Percentiles rank a stretch among this genome's conserved stretches.
These are phyloP conservation scores for cat (Felis catus) DNA, from an alignment of 2,113 vertebrate genomes.

Conservation along the genomic window F.catus_Fca126_mat1.0 CM031419.1:24058501-24059000, in stretches of 20 bases:
- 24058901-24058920: constrained; percentile 43
- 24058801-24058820: constrained; percentile 58
- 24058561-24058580: not conserved
- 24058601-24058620: constrained; percentile 19
- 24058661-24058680: not conserved
- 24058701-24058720: not conserved
- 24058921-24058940: constrained; percentile 71
- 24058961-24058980: constrained; percentile 73
- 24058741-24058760: not conserved
- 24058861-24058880: constrained; percentile 55
- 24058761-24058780: not conserved
- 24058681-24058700: constrained; percentile 34
- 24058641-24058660: constrained; percentile 16
- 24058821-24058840: constrained; percentile 53
- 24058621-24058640: constrained; percentile 45
- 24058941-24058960: constrained; percentile 57
- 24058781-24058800: constrained; percentile 42
- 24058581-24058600: constrained; percentile 18
- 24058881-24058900: constrained; percentile 55
- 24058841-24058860: constrained; percentile 55
- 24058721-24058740: not conserved
- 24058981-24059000: constrained; percentile 58
- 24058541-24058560: constrained; percentile 20
- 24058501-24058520: not conserved
- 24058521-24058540: not conserved